Percentiles rank a stretch among this genome's conserved stretches.
These are phyloP conservation scores for Littorina saxatilis DNA, from an alignment of 1,140 invertebrate genomes.

Conservation along the genomic window DNA sequence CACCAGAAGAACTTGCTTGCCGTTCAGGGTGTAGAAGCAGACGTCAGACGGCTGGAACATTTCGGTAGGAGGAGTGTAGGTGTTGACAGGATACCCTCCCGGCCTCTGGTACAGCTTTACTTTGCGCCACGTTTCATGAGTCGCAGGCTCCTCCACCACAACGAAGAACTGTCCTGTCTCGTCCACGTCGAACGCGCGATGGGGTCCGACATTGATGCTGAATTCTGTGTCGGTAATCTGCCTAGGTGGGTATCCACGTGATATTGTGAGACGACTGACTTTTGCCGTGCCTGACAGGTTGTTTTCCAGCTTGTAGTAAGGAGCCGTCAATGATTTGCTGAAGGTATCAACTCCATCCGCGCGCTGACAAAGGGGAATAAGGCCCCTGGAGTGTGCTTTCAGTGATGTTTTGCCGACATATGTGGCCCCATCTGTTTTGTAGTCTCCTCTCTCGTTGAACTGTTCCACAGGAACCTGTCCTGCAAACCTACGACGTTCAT, in stretches of 20 bases:
- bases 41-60: constrained; percentile 9
- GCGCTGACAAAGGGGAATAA: neutral
- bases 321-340: neutral
- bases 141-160: neutral
- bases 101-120: neutral
- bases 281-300: neutral
- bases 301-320: neutral
- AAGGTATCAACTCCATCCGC: neutral
- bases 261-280: neutral
- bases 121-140: neutral
- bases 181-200: constrained; percentile 14
- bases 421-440: neutral
- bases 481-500: neutral
- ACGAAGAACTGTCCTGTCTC: neutral
- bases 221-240: neutral
- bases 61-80: too few species aligned
- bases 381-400: neutral
- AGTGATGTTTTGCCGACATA: neutral
- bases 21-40: constrained; percentile 18
- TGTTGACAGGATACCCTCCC: too few species aligned
- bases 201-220: neutral
- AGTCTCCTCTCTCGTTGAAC: neutral
- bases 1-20: constrained; percentile 9
- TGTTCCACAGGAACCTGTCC: neutral
- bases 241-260: neutral